Percentiles rank a stretch among this genome's conserved stretches.
Conservation (phyloP, 2,888 invertebrate species). For the Ischnus inquisitorius region DNA sequence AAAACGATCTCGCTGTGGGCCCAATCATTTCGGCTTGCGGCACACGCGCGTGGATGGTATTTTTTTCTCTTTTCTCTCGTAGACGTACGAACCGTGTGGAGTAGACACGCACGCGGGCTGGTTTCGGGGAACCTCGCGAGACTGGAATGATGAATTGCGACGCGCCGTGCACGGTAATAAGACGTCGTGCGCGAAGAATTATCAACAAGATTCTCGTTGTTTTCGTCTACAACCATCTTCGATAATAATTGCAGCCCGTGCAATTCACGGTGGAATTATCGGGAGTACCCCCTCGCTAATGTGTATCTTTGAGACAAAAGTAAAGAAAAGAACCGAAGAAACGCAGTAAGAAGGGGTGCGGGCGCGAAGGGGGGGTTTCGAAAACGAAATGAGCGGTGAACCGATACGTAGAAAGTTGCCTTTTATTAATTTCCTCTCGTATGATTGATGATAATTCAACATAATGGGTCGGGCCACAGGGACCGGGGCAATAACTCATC, state of each 20-base stretch:
- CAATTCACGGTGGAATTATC: conserved; percentile 27
- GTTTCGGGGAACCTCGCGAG: conserved; percentile 31
- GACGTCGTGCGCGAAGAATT: conserved; percentile 42
- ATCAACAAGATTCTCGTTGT: conserved; percentile 32
- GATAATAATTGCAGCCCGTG: conserved; percentile 13
- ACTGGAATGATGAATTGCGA: conserved; percentile 64
- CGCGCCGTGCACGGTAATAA: conserved; percentile 62
- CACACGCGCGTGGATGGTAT: conserved; percentile 41
- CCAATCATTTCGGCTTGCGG: conserved; percentile 45
- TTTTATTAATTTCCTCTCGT: conserved; percentile 75
- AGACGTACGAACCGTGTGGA: not conserved
- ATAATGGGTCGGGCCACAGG: conserved; percentile 75
- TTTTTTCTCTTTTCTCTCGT: conserved; percentile 7
- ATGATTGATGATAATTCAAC: conserved; percentile 78
- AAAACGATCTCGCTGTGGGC: conserved; percentile 59
- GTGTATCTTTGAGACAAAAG: conserved; percentile 11
- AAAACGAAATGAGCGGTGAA: conserved; percentile 17
- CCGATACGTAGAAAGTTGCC: conserved; percentile 64
- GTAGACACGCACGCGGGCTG: conserved; percentile 8
- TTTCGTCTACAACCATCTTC: conserved; percentile 10
- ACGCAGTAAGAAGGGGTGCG: not conserved
- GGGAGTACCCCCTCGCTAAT: conserved; percentile 5
- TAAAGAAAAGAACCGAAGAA: conserved; percentile 2
- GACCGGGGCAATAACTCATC: conserved; percentile 75
- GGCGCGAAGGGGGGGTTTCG: not conserved